These are phyloP conservation scores for Drosophila rhopaloa DNA, from an alignment of 1,140 invertebrate species.

Conservation along the genomic window DNA sequence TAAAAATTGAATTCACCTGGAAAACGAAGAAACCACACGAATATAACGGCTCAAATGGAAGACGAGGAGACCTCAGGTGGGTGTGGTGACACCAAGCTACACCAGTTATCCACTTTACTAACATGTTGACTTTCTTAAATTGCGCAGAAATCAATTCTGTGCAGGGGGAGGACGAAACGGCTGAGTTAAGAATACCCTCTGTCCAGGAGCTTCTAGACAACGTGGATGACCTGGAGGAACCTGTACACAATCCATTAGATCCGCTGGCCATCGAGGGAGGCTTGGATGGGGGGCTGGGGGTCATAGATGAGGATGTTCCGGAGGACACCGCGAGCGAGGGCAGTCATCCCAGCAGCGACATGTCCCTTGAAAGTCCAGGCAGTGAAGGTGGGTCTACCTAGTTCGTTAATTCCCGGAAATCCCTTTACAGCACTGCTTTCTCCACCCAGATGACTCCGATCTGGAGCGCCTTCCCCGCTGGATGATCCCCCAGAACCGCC, in stretches of 20 bases:
- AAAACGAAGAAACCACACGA: conserved; percentile 17
- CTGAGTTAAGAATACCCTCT: background rate
- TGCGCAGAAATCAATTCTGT: conserved; percentile 62
- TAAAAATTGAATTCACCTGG: conserved; percentile 7
- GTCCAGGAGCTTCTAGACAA: background rate
- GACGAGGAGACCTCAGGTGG: conserved; percentile 62
- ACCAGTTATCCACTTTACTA: background rate
- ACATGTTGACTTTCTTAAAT: background rate
- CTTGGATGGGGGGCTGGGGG: background rate
- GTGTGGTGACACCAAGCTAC: background rate
- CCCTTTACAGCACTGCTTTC: background rate
- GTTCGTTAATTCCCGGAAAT: background rate
- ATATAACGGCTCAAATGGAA: conserved; percentile 45
- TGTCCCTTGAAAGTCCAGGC: conserved; percentile 67
- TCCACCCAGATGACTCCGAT: conserved; percentile 55
- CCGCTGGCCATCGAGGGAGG: background rate
- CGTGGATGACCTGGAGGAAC: conserved; percentile 3
- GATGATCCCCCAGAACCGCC: conserved; percentile 65
- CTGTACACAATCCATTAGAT: conserved; percentile 42
- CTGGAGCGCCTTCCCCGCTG: conserved; percentile 59
- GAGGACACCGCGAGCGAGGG: conserved; percentile 1
- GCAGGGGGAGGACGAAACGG: conserved; percentile 1
- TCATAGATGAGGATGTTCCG: background rate
- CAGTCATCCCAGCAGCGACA: conserved; percentile 48
- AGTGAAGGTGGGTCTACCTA: conserved; percentile 53